Evolutionary conservation across 2,888 invertebrate species (phyloP), one percentile per base, ranked within the genome.

Genomic region (Therioaphis trifolii): DNA sequence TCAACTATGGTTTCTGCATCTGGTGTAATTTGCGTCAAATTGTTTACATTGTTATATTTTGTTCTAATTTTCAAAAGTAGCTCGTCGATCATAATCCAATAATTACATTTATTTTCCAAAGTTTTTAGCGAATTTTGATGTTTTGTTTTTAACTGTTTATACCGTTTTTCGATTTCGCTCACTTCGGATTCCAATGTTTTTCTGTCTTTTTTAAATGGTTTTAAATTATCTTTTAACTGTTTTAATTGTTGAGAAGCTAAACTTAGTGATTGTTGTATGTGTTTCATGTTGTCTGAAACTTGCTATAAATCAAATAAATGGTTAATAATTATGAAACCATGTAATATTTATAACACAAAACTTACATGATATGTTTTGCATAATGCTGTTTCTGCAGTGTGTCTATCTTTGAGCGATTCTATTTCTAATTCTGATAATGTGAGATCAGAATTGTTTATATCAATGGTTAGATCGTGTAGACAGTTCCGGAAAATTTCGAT

Each of bases 81-180:
- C n/a, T 82, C 82, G 12, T 82, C 82, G 4, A 74, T 63, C 35
- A 35, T 29, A 24, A n/a, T 66, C 82, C 82, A 82, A 74, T 52
- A 82, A 11, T 15, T 61, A n/a, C 46, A 68, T 76, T 85, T 85
- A 35, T 21, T 74, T 40, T 85, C 80, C 52, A 82, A 49, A 49
- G 46, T 63, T 74, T 74, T 71, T 85, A 82, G 7, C 85, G 86
- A 0, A 85, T 58, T 55, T 86, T 27, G 21, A 85, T 78, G 40
- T 86, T 86, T 77, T 87, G 52, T 87, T 85, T 24, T 87, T 86
- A 55, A 75, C 58, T 21, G 84, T 69, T 71, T 77, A 55, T 68
- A 84, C 55, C 49, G 76, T 84, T 71, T 82, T 84, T 74, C 84
- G 66, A 27, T 55, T 69, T 84, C 84, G 76, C 61, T 68, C 27